phyloP scores from a whole-genome alignment of 2,888 invertebrate species.

The Pristionchus arcanus region DNA sequence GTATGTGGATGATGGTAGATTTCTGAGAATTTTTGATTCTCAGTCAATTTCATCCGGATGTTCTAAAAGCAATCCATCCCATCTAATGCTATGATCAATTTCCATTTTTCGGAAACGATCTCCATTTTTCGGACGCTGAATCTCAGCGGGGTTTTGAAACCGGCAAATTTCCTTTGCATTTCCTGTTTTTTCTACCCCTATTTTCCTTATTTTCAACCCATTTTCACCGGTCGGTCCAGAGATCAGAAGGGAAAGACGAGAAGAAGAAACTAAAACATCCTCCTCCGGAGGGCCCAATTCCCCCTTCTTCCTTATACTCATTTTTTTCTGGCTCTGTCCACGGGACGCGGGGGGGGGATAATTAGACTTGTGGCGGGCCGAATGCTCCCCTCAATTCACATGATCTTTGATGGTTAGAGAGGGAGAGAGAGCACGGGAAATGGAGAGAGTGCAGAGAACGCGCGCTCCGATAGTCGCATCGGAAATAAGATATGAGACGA shows the following conservation, averaged over 20 bases:
- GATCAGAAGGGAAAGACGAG: background rate
- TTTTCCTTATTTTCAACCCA: background rate
- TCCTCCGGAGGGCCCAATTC: conserved; percentile 20
- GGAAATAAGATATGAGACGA: conserved; percentile 45
- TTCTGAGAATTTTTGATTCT: no score
- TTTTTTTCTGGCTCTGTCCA: conserved; percentile 29
- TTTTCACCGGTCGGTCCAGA: background rate
- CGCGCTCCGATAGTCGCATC: background rate
- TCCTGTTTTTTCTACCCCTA: background rate
- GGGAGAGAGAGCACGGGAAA: background rate
- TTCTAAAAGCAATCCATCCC: no score
- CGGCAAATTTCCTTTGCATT: conserved; percentile 1
- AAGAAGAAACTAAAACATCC: background rate
- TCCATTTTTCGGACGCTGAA: background rate
- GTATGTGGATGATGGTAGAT: no score
- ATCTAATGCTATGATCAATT: no score
- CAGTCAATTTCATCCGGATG: no score
- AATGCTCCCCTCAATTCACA: background rate
- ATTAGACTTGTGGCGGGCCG: conserved; percentile 32
- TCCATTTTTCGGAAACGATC: no score
- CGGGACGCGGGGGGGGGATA: background rate
- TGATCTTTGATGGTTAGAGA: background rate
- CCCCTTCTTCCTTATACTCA: background rate
- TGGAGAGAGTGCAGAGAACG: conserved; percentile 18
- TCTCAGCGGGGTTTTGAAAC: background rate